Conservation (phyloP, 2,888 invertebrate species). For the Platycheirus albimanus region DNA sequence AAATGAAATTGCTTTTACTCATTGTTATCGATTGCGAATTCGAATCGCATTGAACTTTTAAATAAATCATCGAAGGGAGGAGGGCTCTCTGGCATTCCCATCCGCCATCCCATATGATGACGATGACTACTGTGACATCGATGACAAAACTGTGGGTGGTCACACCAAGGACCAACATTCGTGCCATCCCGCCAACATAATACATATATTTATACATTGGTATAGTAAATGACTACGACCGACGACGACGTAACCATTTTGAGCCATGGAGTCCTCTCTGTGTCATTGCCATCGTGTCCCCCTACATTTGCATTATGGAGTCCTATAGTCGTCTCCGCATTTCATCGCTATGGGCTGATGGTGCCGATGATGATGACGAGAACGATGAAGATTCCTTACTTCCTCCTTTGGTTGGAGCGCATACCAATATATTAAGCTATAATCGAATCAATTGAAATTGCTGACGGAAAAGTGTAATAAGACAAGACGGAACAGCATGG, state of each 20-base stretch:
- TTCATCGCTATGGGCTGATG: slow-evolving; percentile 5
- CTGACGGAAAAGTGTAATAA: slow-evolving; percentile 37
- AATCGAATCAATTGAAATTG: slow-evolving; percentile 69
- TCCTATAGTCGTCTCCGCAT: not conserved
- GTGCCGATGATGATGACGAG: not conserved
- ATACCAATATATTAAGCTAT: slow-evolving; percentile 45
- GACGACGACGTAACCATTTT: slow-evolving; percentile 9
- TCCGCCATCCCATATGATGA: too few relatives aligned
- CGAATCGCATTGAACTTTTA: slow-evolving; percentile 73
- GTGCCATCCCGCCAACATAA: not conserved
- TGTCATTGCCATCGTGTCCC: slow-evolving; percentile 32
- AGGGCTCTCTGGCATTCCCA: too few relatives aligned
- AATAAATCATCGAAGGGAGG: slow-evolving; percentile 60
- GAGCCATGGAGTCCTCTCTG: slow-evolving; percentile 3
- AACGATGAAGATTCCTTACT: not conserved
- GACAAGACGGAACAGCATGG: slow-evolving; percentile 3
- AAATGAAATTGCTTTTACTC: slow-evolving; percentile 73
- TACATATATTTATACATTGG: too few relatives aligned
- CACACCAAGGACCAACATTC: slow-evolving; percentile 1
- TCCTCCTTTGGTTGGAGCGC: not conserved
- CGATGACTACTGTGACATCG: slow-evolving; percentile 6
- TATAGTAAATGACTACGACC: not conserved
- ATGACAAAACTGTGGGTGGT: slow-evolving; percentile 55
- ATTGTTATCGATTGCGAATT: slow-evolving; percentile 73
- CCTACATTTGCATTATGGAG: slow-evolving; percentile 41